Evolutionary conservation across 2,888 invertebrate genomes (phyloP).

Genomic region (Lasioglossum marginatum): DNA sequence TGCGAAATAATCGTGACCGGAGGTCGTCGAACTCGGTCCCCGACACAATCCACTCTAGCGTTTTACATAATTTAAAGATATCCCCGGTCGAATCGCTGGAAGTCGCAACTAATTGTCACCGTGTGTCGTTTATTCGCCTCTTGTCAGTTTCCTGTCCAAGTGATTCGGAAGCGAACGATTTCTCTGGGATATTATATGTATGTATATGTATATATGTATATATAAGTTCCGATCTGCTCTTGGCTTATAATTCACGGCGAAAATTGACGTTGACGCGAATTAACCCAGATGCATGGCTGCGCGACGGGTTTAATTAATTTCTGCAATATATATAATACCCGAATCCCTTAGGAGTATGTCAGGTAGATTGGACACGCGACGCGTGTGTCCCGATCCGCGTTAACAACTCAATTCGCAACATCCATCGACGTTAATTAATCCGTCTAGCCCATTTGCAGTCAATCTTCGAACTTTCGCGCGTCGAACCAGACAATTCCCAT

Average conservation of each 20-base stretch:
- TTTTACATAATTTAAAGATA: background rate
- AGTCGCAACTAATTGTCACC: background rate
- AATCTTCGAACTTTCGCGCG: constrained; percentile 15
- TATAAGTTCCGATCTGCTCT: constrained; percentile 7
- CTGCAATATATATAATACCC: constrained; percentile 49
- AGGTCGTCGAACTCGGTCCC: background rate
- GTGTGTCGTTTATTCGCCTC: background rate
- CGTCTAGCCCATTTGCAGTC: background rate
- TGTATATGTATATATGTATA: background rate
- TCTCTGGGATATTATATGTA: background rate
- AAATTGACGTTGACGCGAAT: constrained; percentile 45
- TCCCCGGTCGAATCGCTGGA: background rate
- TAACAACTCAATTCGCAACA: constrained; percentile 26
- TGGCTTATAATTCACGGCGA: constrained; percentile 37
- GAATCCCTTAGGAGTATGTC: constrained; percentile 38
- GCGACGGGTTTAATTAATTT: constrained; percentile 60
- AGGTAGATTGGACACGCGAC: constrained; percentile 46
- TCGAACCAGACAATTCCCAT: constrained; percentile 3
- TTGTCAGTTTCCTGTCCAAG: background rate
- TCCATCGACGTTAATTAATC: constrained; percentile 40
- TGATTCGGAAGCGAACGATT: constrained; percentile 2
- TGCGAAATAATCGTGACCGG: background rate
- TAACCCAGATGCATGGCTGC: constrained; percentile 26
- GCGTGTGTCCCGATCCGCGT: constrained; percentile 26
- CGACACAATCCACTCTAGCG: background rate